Evolutionary conservation across 2,888 invertebrate species (phyloP).

Genomic region (Monoplex corrugatus): DNA sequence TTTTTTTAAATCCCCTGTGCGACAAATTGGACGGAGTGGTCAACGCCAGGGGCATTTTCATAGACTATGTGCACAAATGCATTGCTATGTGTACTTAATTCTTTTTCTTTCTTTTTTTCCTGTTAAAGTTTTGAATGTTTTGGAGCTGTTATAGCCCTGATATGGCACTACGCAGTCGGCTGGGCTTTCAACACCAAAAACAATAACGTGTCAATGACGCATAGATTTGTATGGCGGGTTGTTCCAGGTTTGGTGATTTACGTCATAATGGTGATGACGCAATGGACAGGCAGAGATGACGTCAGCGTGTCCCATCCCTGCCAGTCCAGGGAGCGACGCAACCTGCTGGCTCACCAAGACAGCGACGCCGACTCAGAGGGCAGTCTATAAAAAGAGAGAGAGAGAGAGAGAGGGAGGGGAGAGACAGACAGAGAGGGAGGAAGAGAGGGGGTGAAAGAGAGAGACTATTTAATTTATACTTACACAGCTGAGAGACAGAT

Average conservation of each 20-base stretch:
- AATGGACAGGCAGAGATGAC: not conserved
- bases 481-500: too few relatives aligned
- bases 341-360: constrained; percentile 8
- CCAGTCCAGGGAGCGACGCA: not conserved
- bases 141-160: too few relatives aligned
- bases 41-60: too few relatives aligned
- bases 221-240: not conserved
- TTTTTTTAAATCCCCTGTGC: too few relatives aligned
- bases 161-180: too few relatives aligned
- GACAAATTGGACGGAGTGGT: too few relatives aligned
- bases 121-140: too few relatives aligned
- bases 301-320: not conserved
- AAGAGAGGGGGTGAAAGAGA: not conserved
- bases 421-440: too few relatives aligned
- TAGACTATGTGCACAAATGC: not conserved
- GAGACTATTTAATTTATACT: too few relatives aligned
- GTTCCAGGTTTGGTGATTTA: constrained; percentile 39
- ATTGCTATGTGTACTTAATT: not conserved
- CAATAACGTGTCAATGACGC: not conserved
- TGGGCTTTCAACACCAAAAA: not conserved
- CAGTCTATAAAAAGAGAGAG: not conserved
- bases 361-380: constrained; percentile 34
- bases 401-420: not conserved
- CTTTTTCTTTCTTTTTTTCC: not conserved
- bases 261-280: constrained; percentile 31